A percentile compares a stretch with the other conserved stretches of the same genome.
These are phyloP conservation scores for Calameuta filiformis DNA, from an alignment of 2,888 invertebrate genomes.

Conservation along the genomic window DNA sequence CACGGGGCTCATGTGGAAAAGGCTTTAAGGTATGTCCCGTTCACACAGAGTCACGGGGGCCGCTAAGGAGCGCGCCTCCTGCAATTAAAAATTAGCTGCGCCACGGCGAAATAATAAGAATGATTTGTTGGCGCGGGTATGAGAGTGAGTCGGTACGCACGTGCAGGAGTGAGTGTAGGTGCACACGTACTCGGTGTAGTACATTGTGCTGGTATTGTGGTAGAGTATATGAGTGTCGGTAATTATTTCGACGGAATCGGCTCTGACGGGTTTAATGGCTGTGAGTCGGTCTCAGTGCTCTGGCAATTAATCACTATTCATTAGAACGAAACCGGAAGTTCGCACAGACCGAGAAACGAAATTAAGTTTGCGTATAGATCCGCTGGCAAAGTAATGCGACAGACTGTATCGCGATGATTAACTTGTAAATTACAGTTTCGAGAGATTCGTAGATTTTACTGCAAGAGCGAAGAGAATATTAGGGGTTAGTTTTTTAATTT, in stretches of 20 bases:
- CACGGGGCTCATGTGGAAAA: constrained; percentile 3
- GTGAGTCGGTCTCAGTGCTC: constrained; percentile 48
- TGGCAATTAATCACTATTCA: constrained; percentile 54
- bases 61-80: background rate
- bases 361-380: constrained; percentile 22
- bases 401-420: background rate
- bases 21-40: constrained; percentile 8
- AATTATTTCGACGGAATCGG: constrained; percentile 54
- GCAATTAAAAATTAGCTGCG: constrained; percentile 49
- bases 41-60: constrained; percentile 21
- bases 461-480: background rate
- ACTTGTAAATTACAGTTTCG: background rate
- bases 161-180: background rate
- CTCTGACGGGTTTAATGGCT: constrained; percentile 51
- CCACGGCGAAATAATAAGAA: constrained; percentile 23
- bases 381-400: background rate
- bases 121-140: constrained; percentile 29
- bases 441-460: background rate
- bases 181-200: background rate
- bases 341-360: constrained; percentile 41
- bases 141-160: constrained; percentile 1
- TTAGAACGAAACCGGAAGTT: constrained; percentile 46
- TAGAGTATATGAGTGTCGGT: constrained; percentile 33
- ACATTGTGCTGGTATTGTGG: background rate
- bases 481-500: background rate